These are phyloP conservation scores for Synergus japonicus DNA, from an alignment of 2,888 invertebrate species.

Conservation along the genomic window DNA sequence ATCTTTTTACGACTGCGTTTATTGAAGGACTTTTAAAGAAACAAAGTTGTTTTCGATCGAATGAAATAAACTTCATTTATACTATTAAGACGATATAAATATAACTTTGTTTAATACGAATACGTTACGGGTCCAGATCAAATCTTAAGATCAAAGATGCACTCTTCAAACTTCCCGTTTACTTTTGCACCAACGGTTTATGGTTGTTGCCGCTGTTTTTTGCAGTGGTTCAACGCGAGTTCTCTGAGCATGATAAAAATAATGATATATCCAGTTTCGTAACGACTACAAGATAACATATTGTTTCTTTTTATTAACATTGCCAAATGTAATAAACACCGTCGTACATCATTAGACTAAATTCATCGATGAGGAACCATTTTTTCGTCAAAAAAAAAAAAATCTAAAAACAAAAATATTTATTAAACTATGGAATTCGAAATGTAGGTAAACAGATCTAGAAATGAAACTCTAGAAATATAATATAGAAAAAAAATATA, in stretches of 20 bases:
- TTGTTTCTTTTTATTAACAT: slow-evolving; percentile 61
- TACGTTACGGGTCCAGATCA: slow-evolving; percentile 54
- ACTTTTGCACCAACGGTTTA: slow-evolving; percentile 18
- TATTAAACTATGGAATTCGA: not conserved
- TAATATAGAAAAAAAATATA: not conserved
- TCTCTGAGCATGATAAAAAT: slow-evolving; percentile 63
- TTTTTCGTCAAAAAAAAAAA: slow-evolving; percentile 5
- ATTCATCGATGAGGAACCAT: not conserved
- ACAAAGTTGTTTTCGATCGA: slow-evolving; percentile 56
- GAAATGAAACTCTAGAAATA: slow-evolving; percentile 5
- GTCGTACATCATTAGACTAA: slow-evolving; percentile 61
- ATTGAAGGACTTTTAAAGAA: slow-evolving; percentile 62
- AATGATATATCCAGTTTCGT: slow-evolving; percentile 61
- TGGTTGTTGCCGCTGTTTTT: slow-evolving; percentile 45
- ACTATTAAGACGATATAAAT: slow-evolving; percentile 73
- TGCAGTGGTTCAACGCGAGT: slow-evolving; percentile 45
- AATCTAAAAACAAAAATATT: not conserved
- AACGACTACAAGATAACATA: slow-evolving; percentile 66
- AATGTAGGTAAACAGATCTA: not conserved
- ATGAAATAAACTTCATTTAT: slow-evolving; percentile 71
- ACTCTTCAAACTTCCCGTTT: not conserved
- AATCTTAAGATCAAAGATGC: slow-evolving; percentile 31
- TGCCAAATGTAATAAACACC: slow-evolving; percentile 60
- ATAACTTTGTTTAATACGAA: slow-evolving; percentile 71
- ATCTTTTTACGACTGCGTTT: slow-evolving; percentile 60